phyloP scores from a whole-genome alignment of 2,888 invertebrate species.

The Drosophila anomelani region DNA sequence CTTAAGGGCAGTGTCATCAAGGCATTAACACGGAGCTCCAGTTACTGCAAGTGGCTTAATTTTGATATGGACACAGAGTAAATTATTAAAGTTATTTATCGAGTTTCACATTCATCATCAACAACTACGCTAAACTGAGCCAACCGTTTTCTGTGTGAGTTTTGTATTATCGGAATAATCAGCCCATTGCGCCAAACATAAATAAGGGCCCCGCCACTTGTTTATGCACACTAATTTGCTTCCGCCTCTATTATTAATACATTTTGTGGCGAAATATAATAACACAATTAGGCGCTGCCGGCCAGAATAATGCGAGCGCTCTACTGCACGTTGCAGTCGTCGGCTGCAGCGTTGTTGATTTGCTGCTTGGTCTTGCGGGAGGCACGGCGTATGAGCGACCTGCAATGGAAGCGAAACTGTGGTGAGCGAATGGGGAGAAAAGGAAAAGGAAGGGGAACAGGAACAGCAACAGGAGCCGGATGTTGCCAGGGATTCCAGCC shows the following conservation, averaged over 20 bases:
- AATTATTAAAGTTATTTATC: constrained; percentile 17
- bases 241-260: constrained; percentile 38
- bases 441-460: not conserved
- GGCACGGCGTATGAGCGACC: constrained; percentile 91
- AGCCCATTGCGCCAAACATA: constrained; percentile 33
- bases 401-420: constrained; percentile 51
- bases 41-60: not conserved
- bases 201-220: constrained; percentile 32
- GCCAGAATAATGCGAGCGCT: constrained; percentile 36
- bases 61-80: constrained; percentile 15
- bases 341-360: constrained; percentile 89
- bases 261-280: constrained; percentile 26
- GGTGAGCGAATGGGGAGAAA: not conserved
- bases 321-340: constrained; percentile 91
- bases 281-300: constrained; percentile 33
- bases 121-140: constrained; percentile 43
- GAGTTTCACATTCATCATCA: constrained; percentile 12
- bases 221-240: constrained; percentile 46
- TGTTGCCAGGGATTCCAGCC: constrained; percentile 2
- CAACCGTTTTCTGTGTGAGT: constrained; percentile 25
- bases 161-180: constrained; percentile 37
- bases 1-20: constrained; percentile 1
- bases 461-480: constrained; percentile 6
- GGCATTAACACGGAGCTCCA: constrained; percentile 12
- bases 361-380: constrained; percentile 92